Percentiles rank a stretch among this genome's conserved stretches.
phyloP scores from a whole-genome alignment of 2,797 vertebrate genomes.

The Girardinus metallicus region DNA sequence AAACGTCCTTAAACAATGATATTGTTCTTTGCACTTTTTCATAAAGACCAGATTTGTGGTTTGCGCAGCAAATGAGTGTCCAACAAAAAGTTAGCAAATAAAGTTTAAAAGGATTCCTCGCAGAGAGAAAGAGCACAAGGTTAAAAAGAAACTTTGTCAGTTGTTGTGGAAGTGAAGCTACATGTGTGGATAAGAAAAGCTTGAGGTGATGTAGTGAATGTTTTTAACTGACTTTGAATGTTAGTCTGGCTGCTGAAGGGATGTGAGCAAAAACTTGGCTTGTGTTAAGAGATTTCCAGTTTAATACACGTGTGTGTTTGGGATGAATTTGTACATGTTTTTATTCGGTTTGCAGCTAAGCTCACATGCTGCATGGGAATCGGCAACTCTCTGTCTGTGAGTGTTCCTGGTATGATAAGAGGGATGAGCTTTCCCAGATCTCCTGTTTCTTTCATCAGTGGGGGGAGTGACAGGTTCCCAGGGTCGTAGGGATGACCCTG shows the following conservation, averaged over 20 bases:
- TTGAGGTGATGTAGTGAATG: conserved; percentile 21
- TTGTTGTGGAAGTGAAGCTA: background rate
- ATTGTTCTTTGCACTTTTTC: background rate
- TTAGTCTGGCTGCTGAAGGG: background rate
- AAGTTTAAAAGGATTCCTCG: background rate
- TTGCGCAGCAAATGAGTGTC: background rate
- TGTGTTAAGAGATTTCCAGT: conserved; percentile 12
- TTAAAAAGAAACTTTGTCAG: background rate
- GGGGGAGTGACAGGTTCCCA: conserved; percentile 77
- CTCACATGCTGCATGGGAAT: conserved; percentile 29
- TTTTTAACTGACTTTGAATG: background rate
- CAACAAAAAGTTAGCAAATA: background rate
- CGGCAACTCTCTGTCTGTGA: conserved; percentile 38
- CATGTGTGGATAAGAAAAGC: background rate
- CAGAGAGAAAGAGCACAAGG: background rate
- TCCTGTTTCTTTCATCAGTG: conserved; percentile 76
- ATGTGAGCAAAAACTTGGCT: background rate
- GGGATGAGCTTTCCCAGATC: conserved; percentile 78
- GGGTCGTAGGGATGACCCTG: conserved; percentile 70
- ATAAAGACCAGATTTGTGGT: background rate
- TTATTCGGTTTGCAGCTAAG: conserved; percentile 13
- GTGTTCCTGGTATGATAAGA: conserved; percentile 71
- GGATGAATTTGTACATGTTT: conserved; percentile 37
- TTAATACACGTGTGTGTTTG: conserved; percentile 17
- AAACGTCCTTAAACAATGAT: background rate